Conservation (phyloP, 2,113 vertebrate genomes). For the Callaeas wilsoni region DNA sequence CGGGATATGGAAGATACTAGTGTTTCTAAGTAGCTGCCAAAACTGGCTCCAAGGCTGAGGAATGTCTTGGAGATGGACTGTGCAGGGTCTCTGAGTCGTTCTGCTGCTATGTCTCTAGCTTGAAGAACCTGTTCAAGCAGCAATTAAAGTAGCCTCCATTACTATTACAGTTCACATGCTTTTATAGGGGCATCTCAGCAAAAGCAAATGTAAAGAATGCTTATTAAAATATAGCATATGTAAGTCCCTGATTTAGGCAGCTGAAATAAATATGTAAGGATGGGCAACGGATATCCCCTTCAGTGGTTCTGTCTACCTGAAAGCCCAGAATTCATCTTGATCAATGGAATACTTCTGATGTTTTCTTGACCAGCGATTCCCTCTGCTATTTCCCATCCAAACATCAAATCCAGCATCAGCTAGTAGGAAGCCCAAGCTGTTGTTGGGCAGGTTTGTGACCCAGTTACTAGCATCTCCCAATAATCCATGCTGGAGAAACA, state of each 20-base stretch:
- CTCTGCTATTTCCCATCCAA: slow-evolving; percentile 89
- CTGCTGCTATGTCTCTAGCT: neutral
- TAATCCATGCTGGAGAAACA: slow-evolving; percentile 85
- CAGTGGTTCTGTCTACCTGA: slow-evolving; percentile 72
- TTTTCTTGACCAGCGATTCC: slow-evolving; percentile 84
- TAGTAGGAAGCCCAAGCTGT: slow-evolving; percentile 82
- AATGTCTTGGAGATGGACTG: neutral
- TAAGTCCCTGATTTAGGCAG: neutral
- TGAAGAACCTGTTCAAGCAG: neutral
- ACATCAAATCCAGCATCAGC: slow-evolving; percentile 86
- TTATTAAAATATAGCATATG: neutral
- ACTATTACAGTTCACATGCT: neutral
- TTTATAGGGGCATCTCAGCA: neutral
- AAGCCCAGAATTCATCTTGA: slow-evolving; percentile 81
- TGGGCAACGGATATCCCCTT: neutral
- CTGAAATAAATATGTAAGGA: neutral
- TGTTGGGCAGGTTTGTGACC: slow-evolving; percentile 80
- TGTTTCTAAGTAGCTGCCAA: neutral
- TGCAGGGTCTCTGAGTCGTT: neutral
- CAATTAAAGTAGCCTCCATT: neutral
- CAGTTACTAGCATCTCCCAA: slow-evolving; percentile 83
- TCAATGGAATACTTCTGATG: slow-evolving; percentile 66
- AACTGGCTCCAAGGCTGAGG: neutral
- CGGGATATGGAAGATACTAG: neutral
- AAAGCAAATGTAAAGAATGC: neutral